Conservation (phyloP, 2,797 vertebrate genomes). For the Chromis chromis region DNA sequence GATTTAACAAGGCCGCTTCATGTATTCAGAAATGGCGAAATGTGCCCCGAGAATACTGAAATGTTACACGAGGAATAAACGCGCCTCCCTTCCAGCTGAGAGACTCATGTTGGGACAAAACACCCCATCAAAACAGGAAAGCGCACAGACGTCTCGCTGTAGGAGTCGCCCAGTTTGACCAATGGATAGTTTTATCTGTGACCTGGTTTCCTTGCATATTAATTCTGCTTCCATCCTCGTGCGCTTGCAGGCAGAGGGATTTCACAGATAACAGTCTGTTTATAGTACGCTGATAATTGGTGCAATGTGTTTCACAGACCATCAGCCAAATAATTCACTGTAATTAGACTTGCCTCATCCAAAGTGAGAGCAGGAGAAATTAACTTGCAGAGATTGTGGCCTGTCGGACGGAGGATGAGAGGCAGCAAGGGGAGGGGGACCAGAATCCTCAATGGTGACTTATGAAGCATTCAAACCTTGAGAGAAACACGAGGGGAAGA, state of each 20-base stretch:
- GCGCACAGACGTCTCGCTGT: not conserved
- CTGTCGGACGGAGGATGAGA: slow-evolving; percentile 28
- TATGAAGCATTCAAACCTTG: slow-evolving; percentile 42
- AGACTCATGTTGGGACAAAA: slow-evolving; percentile 9
- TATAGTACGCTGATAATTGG: slow-evolving; percentile 70
- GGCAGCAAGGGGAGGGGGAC: not conserved
- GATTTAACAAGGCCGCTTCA: not conserved
- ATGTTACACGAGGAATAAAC: not conserved
- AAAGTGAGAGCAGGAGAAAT: slow-evolving; percentile 42
- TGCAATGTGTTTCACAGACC: slow-evolving; percentile 73
- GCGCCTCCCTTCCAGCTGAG: slow-evolving; percentile 4
- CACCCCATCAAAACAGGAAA: slow-evolving; percentile 4
- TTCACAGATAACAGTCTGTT: slow-evolving; percentile 79
- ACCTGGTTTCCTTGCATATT: slow-evolving; percentile 82
- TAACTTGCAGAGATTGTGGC: slow-evolving; percentile 39
- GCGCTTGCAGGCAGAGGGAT: slow-evolving; percentile 70
- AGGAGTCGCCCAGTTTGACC: slow-evolving; percentile 63
- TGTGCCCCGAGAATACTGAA: not conserved
- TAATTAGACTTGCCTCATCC: slow-evolving; percentile 72
- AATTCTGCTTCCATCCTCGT: slow-evolving; percentile 67
- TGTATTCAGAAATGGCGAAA: not conserved
- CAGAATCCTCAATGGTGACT: slow-evolving; percentile 40
- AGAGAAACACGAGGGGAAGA: slow-evolving; percentile 14
- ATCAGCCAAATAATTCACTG: slow-evolving; percentile 71
- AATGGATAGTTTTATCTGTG: slow-evolving; percentile 71